phyloP scores from a whole-genome alignment of 2,797 vertebrate species.

The Cyprinella venusta region DNA sequence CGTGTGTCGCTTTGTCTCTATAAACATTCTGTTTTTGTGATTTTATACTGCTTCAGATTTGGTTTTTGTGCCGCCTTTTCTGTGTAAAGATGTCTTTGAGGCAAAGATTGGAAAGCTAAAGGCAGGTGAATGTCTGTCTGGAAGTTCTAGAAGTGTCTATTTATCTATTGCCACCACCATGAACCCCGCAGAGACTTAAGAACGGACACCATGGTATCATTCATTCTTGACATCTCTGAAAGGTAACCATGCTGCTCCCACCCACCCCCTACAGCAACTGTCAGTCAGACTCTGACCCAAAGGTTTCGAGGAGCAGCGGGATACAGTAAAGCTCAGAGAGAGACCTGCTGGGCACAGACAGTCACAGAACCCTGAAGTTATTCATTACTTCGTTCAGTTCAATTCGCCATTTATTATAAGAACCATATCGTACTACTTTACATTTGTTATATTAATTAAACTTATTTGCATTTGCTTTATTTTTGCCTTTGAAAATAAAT shows the following conservation, averaged over 20 bases:
- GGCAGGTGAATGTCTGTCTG: background rate
- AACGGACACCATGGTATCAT: constrained; percentile 14
- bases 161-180: background rate
- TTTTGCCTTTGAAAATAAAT: background rate
- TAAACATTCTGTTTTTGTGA: no score
- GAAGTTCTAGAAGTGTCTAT: constrained; percentile 13
- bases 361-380: constrained; percentile 4
- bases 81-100: no score
- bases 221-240: constrained; percentile 32
- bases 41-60: no score
- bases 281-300: constrained; percentile 4
- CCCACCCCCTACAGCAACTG: constrained; percentile 24
- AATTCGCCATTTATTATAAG: background rate
- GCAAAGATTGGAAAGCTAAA: background rate
- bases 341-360: constrained; percentile 6
- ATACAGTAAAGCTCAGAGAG: background rate
- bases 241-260: background rate
- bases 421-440: background rate
- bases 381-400: background rate
- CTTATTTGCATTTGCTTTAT: background rate
- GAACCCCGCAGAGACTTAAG: background rate
- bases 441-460: background rate
- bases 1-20: no score
- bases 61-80: no score
- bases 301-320: constrained; percentile 11